Percentiles rank a stretch among this genome's conserved stretches.
Evolutionary conservation across 2,797 vertebrate genomes (phyloP).

Genomic region (Enteromius mattozi): DNA sequence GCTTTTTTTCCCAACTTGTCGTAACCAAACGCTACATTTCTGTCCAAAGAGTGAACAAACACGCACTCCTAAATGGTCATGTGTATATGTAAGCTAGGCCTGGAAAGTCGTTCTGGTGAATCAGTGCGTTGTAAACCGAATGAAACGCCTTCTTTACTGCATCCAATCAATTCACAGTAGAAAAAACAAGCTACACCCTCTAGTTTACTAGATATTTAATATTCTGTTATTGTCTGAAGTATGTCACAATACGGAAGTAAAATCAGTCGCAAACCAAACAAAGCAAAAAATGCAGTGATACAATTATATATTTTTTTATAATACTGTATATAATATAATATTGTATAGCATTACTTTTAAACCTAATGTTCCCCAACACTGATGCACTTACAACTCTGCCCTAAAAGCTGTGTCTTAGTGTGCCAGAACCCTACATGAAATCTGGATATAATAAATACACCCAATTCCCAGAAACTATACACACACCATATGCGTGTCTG

Average conservation of each 20-base stretch:
- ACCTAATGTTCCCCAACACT: not conserved
- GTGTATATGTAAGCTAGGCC: not conserved
- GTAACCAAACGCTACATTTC: not conserved
- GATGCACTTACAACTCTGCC: not conserved
- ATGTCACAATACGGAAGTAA: no score
- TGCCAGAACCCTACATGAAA: constrained; percentile 20
- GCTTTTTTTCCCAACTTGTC: not conserved
- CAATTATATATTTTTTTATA: not conserved
- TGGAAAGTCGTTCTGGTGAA: constrained; percentile 1
- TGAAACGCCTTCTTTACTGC: no score
- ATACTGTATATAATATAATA: not conserved
- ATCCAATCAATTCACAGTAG: no score
- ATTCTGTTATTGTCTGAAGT: no score
- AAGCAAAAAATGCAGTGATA: not conserved
- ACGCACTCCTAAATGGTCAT: not conserved
- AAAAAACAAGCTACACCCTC: no score
- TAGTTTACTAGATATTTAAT: no score
- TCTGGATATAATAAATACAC: constrained; percentile 53
- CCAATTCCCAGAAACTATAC: constrained; percentile 56
- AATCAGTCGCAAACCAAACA: not conserved
- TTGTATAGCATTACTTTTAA: not conserved
- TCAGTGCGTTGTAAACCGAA: not conserved
- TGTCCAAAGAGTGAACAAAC: not conserved
- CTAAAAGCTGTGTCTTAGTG: constrained; percentile 6
- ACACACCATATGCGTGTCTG: constrained; percentile 40